Evolutionary conservation across 2,113 vertebrate species (phyloP).

Genomic region (Geothlypis trichas): DNA sequence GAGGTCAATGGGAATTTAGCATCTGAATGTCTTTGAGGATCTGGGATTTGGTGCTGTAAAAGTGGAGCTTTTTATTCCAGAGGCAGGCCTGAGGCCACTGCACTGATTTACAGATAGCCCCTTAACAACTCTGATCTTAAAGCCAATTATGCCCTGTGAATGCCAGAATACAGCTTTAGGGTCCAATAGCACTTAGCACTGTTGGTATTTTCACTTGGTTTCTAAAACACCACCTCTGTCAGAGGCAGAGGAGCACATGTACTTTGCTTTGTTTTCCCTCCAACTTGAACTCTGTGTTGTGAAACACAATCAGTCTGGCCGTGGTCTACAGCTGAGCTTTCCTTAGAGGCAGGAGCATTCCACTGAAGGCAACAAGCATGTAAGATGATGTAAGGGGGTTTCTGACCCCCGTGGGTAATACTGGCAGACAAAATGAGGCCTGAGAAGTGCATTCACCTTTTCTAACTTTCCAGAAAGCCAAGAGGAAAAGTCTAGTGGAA

Average conservation of each 20-base stretch:
- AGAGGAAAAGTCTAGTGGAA: neutral
- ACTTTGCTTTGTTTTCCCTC: constrained; percentile 33
- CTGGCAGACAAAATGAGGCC: neutral
- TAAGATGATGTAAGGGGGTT: constrained; percentile 3
- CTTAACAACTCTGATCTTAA: neutral
- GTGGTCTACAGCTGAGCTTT: constrained; percentile 38
- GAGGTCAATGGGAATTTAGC: neutral
- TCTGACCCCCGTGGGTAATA: neutral
- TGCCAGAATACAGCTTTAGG: neutral
- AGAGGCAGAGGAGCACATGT: neutral
- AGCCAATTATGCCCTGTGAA: neutral
- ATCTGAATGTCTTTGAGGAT: constrained; percentile 14
- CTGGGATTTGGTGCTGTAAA: neutral
- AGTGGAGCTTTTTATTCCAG: neutral
- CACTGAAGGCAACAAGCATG: neutral
- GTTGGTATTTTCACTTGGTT: neutral
- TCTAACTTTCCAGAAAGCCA: neutral
- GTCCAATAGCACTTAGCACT: neutral
- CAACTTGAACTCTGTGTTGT: constrained; percentile 51
- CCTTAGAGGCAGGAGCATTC: constrained; percentile 34
- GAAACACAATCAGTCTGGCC: constrained; percentile 55
- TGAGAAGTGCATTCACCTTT: neutral
- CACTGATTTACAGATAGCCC: constrained; percentile 3
- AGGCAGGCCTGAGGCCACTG: neutral
- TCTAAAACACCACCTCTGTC: neutral